A percentile compares a stretch with the other conserved stretches of the same genome.
Evolutionary conservation across 2,888 invertebrate species (phyloP).

Genomic region (Plagodis dolabraria): DNA sequence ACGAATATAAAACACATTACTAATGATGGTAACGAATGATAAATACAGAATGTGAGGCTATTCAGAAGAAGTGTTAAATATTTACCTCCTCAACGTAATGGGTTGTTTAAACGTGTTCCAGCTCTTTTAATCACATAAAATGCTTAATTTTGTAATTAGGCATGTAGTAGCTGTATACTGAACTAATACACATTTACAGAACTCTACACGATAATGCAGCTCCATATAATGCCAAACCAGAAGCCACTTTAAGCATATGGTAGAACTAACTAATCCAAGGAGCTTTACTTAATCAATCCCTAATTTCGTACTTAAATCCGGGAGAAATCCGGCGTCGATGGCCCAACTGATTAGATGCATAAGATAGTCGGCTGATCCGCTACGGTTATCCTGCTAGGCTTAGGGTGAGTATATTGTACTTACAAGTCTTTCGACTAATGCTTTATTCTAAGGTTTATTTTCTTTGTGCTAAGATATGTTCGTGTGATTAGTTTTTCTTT

Average conservation of each 20-base stretch:
- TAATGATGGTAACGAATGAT: no score
- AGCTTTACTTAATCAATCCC: slow-evolving; percentile 33
- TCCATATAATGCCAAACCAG: background rate
- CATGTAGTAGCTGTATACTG: background rate
- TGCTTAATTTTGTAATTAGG: no score
- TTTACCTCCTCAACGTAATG: no score
- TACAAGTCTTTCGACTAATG: no score
- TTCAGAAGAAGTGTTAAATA: no score
- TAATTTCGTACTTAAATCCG: slow-evolving; percentile 31
- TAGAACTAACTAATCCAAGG: slow-evolving; percentile 3
- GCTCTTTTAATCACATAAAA: background rate
- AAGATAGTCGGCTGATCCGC: slow-evolving; percentile 1
- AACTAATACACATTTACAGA: background rate
- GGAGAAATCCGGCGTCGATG: slow-evolving; percentile 31
- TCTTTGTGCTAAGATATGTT: no score
- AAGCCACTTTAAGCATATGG: background rate
- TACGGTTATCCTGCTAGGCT: background rate
- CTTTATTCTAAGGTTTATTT: no score
- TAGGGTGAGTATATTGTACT: background rate
- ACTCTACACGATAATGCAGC: background rate
- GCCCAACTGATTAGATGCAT: slow-evolving; percentile 31
- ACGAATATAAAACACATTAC: no score
- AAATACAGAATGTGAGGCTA: no score
- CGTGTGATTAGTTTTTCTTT: no score
- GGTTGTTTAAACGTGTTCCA: background rate